Percentiles rank a stretch among this genome's conserved stretches.
Conservation (phyloP, 1,140 invertebrate genomes). For the Hycleus cichorii region DNA sequence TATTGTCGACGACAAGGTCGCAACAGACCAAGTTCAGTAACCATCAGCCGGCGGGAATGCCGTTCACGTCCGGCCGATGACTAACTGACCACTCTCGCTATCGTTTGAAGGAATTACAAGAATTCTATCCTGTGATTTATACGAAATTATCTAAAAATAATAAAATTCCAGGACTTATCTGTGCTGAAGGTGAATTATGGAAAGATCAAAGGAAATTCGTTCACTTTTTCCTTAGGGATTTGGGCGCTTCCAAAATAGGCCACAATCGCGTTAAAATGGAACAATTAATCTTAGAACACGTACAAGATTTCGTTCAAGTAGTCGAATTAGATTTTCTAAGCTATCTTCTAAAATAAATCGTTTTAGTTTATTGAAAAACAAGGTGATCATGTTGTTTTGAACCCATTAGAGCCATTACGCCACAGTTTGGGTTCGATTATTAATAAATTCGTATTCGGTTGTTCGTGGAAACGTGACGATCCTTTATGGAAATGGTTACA, state of each 20-base stretch:
- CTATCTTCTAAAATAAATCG: no score
- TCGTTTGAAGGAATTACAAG: conserved; percentile 16
- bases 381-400: conserved; percentile 33
- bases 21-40: conserved; percentile 4
- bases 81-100: conserved; percentile 23
- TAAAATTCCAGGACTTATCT: conserved; percentile 61
- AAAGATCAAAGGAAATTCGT: conserved; percentile 73
- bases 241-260: conserved; percentile 63
- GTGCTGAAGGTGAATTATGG: conserved; percentile 74
- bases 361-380: conserved; percentile 36
- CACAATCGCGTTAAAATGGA: conserved; percentile 53
- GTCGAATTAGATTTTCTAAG: background rate
- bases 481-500: conserved; percentile 66
- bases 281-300: conserved; percentile 54
- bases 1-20: background rate
- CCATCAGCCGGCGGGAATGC: conserved; percentile 16
- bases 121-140: background rate
- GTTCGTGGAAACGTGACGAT: conserved; percentile 57
- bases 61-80: conserved; percentile 17
- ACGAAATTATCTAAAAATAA: background rate
- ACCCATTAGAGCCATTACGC: conserved; percentile 48
- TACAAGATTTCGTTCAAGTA: conserved; percentile 55
- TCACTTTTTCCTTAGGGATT: conserved; percentile 59
- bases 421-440: conserved; percentile 70
- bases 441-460: conserved; percentile 69